phyloP scores from a whole-genome alignment of 2,797 vertebrate genomes.

The Schizothorax lantsangensis region DNA sequence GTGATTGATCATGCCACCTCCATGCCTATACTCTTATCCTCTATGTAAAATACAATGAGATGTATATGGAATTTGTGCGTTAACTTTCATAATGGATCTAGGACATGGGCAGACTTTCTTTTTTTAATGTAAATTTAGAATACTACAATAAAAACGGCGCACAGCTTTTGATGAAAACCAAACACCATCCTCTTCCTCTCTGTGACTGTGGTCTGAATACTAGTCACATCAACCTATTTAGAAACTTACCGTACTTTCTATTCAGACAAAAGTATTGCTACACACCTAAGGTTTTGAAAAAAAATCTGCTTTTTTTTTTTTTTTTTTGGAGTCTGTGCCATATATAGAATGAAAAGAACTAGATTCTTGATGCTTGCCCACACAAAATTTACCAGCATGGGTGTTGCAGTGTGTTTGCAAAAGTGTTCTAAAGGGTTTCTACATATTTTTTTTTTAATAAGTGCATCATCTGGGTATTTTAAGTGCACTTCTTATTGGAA shows the following conservation, averaged over 20 bases:
- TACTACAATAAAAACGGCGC: constrained; percentile 89
- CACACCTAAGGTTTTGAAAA: not conserved
- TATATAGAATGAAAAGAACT: not conserved
- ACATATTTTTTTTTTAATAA: not conserved
- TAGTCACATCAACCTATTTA: constrained; percentile 26
- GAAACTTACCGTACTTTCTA: not conserved
- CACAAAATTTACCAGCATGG: not conserved
- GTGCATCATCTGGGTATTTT: not conserved
- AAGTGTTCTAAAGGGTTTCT: not conserved
- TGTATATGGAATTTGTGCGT: constrained; percentile 88
- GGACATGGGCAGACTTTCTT: constrained; percentile 81
- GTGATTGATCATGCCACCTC: constrained; percentile 88
- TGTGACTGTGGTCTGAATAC: constrained; percentile 69
- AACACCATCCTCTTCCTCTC: constrained; percentile 66
- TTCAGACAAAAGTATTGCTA: not conserved
- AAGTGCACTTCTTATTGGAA: no score
- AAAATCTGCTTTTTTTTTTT: not conserved
- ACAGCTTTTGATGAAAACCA: constrained; percentile 92
- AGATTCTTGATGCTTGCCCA: not conserved
- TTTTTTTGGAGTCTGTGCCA: not conserved
- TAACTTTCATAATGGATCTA: constrained; percentile 86
- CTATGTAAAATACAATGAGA: constrained; percentile 83
- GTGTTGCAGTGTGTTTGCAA: not conserved
- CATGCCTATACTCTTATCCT: constrained; percentile 91
- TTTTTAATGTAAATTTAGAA: constrained; percentile 88